These are phyloP conservation scores for Ancistrus triradiatus DNA, from an alignment of 2,113 vertebrate species.

Conservation along the genomic window DNA sequence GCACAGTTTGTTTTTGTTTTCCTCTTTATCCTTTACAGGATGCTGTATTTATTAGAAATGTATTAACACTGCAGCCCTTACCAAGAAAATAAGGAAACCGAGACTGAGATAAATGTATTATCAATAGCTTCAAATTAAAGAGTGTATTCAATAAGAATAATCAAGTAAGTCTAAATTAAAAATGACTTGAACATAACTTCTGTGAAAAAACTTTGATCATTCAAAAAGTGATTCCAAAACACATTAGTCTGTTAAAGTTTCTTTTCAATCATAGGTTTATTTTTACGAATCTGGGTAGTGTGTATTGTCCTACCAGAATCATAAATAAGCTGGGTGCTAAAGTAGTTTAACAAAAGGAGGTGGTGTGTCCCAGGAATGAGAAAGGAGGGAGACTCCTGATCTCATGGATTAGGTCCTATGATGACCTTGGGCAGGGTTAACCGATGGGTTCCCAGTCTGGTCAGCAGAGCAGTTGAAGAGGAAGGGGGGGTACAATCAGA, in stretches of 20 bases:
- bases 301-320: constrained; percentile 5
- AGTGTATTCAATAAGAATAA: no score
- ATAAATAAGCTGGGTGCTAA: constrained; percentile 39
- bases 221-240: background rate
- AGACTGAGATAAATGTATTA: no score
- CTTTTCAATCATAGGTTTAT: constrained; percentile 26
- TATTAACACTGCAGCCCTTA: no score
- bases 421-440: constrained; percentile 50
- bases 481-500: constrained; percentile 7
- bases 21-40: no score
- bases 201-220: no score
- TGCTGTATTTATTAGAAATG: no score
- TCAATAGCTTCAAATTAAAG: no score
- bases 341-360: constrained; percentile 42
- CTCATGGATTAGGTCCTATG: constrained; percentile 18
- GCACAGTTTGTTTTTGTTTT: no score
- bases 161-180: no score
- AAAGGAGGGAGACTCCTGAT: constrained; percentile 19
- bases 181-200: no score
- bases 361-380: constrained; percentile 29
- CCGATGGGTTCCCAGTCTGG: constrained; percentile 47
- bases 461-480: constrained; percentile 45
- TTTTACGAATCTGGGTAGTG: constrained; percentile 19
- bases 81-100: no score
- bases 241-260: constrained; percentile 26